Evolutionary conservation across 2,888 invertebrate genomes (phyloP).

Genomic region (Microdon myrmicae): DNA sequence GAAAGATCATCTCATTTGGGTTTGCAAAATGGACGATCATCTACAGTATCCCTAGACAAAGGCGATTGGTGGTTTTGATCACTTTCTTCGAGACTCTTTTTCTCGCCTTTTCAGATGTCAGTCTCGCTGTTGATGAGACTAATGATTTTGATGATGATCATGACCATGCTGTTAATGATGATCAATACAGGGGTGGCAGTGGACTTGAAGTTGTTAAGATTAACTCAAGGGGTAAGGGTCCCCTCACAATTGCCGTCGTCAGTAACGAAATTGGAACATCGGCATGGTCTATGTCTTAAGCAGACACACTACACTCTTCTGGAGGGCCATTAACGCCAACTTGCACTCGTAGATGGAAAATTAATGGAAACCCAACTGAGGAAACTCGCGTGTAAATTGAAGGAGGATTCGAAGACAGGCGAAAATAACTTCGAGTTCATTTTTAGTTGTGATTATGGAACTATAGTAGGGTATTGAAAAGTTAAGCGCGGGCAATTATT

Average conservation of each 20-base stretch:
- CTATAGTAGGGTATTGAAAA: constrained; percentile 35
- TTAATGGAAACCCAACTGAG: constrained; percentile 46
- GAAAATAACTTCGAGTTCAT: constrained; percentile 31
- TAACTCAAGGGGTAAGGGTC: constrained; percentile 1
- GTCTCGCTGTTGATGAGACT: constrained; percentile 21
- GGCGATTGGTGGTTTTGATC: constrained; percentile 39
- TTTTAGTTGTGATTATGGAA: constrained; percentile 44
- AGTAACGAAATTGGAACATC: constrained; percentile 44
- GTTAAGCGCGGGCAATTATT: constrained; percentile 43
- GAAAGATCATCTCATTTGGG: not conserved
- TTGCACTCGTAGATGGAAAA: constrained; percentile 47
- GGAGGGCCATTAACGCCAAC: constrained; percentile 49
- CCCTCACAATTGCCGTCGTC: constrained; percentile 11
- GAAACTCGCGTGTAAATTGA: constrained; percentile 24
- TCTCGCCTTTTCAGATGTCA: constrained; percentile 28
- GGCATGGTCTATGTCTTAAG: constrained; percentile 39
- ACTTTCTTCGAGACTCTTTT: constrained; percentile 36
- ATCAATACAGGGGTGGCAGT: not conserved
- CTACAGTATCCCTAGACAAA: constrained; percentile 31
- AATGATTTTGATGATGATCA: constrained; percentile 11
- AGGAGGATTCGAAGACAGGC: constrained; percentile 21
- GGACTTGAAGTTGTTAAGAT: no score
- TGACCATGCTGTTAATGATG: constrained; percentile 13
- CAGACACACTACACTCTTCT: constrained; percentile 39
- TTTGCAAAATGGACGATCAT: constrained; percentile 16